Percentiles rank a stretch among this genome's conserved stretches.
Conservation (phyloP, 2,888 invertebrate genomes). For the Disparrhopalites patrizii region DNA sequence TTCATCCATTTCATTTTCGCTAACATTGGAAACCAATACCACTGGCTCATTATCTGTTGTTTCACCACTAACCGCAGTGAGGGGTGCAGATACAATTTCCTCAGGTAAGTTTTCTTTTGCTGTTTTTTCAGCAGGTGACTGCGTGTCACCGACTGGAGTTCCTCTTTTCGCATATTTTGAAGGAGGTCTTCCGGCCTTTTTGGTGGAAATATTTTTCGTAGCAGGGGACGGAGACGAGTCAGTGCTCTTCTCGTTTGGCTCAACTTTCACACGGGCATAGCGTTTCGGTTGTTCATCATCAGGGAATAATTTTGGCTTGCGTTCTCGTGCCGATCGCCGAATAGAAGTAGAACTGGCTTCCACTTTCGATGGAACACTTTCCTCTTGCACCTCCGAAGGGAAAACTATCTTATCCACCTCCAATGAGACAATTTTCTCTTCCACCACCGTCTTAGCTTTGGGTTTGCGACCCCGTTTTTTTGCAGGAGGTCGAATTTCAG, state of each 20-base stretch:
- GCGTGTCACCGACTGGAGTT: too few relatives aligned
- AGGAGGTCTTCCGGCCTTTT: background rate
- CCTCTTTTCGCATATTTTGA: background rate
- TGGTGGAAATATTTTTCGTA: background rate
- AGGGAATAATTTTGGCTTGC: conserved; percentile 19
- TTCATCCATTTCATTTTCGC: too few relatives aligned
- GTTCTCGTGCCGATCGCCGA: conserved; percentile 7
- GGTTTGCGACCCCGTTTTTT: conserved; percentile 14
- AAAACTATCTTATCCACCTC: background rate
- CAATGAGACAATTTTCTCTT: background rate
- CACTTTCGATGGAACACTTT: background rate
- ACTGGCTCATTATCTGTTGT: too few relatives aligned
- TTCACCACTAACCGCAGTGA: too few relatives aligned
- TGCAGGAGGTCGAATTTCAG: background rate
- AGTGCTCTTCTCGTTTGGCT: background rate
- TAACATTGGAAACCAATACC: too few relatives aligned
- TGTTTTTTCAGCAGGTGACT: too few relatives aligned
- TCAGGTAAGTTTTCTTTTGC: too few relatives aligned
- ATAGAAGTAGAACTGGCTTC: background rate
- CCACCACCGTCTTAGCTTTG: background rate
- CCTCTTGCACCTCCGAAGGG: background rate
- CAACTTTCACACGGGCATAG: background rate
- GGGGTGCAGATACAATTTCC: too few relatives aligned
- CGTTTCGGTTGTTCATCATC: conserved; percentile 12
- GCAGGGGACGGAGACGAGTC: background rate